Base-by-base conservation (phyloP, 1,140 invertebrate genomes). In the Brachionus plicatilis region DNA sequence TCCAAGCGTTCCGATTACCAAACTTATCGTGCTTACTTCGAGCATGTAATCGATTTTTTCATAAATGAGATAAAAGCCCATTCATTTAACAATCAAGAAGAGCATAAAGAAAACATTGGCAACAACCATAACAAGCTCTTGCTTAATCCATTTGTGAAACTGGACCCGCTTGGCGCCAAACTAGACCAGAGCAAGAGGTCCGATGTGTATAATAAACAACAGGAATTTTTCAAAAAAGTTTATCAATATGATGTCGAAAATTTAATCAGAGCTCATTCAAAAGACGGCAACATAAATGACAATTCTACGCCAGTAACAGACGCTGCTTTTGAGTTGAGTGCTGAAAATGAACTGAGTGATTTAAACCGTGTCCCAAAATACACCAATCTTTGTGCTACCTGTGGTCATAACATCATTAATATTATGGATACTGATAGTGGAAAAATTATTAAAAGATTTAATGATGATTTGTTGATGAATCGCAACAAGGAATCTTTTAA, bases 231-330 rank as follows among this genome's bases (percentile, higher is more conserved):
- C 17, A 68, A 60, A 24, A 82, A 65, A 37, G 37, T 60, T 24
- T 24, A 43, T 33, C 53, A 60, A 17, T 68, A 20, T 41, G 79
- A 60, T 12, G 12, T 82, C 17, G 60, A 60, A 5, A 17, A 9
- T 65, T 68, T 82, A 47, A 82, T 82, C 33, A 60, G 79, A 45
- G 79, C 50, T 17, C 79, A 82, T 82, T 82, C 79, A 17, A 82
- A 82, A 60, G 79, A 82, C 2, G 17, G 60, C n/a, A 82, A 82
- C 20, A 82, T 65, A 17, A 82, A 60, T 24, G 79, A 82, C 9
- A 82, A 60, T 68, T 29, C 50, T 12, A 60, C 53, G 7, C 53
- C 17, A 12, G 79, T 82, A 11, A 82, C 53, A 29, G 79, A 68
- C 12, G 20, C 24, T 37, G 79, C 79, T 68, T 82, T 82, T 60